Percentiles rank a stretch among this genome's conserved stretches.
These are phyloP conservation scores for Axis porcinus DNA, from an alignment of 2,113 vertebrate genomes.

Conservation along the genomic window DNA sequence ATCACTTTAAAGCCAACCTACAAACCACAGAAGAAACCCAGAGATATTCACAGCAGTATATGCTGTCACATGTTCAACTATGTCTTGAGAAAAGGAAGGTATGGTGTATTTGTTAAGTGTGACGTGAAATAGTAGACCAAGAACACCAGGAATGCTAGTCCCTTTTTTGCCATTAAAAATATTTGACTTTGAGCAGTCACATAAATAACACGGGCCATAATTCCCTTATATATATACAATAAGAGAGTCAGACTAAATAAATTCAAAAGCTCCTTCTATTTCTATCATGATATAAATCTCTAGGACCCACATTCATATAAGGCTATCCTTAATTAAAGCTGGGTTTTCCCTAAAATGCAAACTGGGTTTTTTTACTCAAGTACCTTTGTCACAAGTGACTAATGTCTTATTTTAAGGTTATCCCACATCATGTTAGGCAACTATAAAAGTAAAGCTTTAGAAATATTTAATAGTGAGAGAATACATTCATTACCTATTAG, in stretches of 20 bases:
- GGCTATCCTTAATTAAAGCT: background rate
- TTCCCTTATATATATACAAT: background rate
- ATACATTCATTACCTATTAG: background rate
- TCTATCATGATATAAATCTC: conserved; percentile 5
- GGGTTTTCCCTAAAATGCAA: background rate
- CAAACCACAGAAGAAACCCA: background rate
- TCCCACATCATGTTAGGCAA: background rate
- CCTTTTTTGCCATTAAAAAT: background rate
- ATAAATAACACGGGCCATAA: background rate
- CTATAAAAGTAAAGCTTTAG: background rate
- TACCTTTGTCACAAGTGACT: background rate
- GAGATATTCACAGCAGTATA: background rate
- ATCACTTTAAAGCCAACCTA: conserved; percentile 16
- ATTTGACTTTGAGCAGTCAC: background rate
- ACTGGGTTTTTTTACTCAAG: background rate
- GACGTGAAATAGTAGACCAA: background rate
- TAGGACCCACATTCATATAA: background rate
- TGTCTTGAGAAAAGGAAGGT: background rate
- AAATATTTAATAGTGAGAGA: background rate
- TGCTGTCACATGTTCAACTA: background rate
- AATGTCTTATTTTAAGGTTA: background rate
- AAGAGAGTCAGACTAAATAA: background rate
- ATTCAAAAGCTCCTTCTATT: background rate
- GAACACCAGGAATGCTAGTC: background rate
- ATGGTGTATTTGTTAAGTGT: background rate